Evolutionary conservation across 2,888 invertebrate species (phyloP).

Genomic region (Tinea semifulvella): DNA sequence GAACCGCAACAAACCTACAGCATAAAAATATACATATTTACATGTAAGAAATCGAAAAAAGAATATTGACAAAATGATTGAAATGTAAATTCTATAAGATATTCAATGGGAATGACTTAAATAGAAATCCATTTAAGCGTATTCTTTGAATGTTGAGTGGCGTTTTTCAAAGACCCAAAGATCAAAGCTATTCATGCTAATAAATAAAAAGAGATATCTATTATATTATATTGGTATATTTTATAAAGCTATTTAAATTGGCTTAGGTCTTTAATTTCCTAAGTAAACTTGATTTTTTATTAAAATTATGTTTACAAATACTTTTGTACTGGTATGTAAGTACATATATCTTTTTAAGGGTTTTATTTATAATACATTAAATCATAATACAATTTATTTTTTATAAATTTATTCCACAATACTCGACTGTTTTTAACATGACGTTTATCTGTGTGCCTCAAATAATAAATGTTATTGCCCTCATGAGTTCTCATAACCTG

Average conservation of each 20-base stretch:
- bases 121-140: slow-evolving; percentile 33
- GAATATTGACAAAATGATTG: slow-evolving; percentile 21
- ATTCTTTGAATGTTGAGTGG: slow-evolving; percentile 35
- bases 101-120: slow-evolving; percentile 26
- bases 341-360: no score
- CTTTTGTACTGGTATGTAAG: no score
- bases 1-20: no score
- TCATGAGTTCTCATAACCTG: no score
- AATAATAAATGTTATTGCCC: no score
- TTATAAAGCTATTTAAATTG: slow-evolving; percentile 25
- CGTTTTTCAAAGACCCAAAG: slow-evolving; percentile 37
- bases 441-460: no score
- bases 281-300: neutral
- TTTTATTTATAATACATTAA: no score
- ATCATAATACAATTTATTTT: no score
- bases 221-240: slow-evolving; percentile 31
- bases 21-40: no score
- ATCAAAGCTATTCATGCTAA: slow-evolving; percentile 42
- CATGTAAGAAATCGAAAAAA: neutral
- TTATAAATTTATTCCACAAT: no score
- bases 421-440: no score
- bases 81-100: slow-evolving; percentile 28
- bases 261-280: slow-evolving; percentile 7
- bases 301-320: neutral
- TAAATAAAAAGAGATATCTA: slow-evolving; percentile 28